A percentile compares a stretch with the other conserved stretches of the same genome.
Conservation (phyloP, 2,888 invertebrate species). For the Caenorhabditis panamensis region DNA sequence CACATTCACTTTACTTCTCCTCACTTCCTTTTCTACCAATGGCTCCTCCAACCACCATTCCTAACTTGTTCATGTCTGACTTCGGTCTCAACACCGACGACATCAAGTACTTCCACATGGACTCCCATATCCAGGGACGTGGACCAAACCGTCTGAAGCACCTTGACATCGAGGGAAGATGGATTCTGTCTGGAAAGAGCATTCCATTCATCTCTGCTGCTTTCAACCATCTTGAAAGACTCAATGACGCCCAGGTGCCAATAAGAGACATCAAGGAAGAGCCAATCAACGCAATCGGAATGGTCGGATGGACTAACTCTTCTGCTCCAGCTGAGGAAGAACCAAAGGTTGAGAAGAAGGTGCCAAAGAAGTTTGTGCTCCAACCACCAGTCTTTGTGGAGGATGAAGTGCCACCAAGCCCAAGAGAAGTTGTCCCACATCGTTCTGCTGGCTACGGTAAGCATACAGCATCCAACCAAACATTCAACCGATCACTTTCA, state of each 20-base stretch:
- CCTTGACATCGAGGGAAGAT: slow-evolving; percentile 76
- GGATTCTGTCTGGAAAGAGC: slow-evolving; percentile 72
- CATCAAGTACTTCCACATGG: slow-evolving; percentile 74
- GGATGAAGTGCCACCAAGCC: slow-evolving; percentile 74
- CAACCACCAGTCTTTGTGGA: slow-evolving; percentile 67
- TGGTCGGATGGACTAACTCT: slow-evolving; percentile 74
- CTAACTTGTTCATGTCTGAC: slow-evolving; percentile 69
- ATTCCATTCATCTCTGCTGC: slow-evolving; percentile 76
- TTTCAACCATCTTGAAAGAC: slow-evolving; percentile 74
- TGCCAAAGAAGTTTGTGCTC: slow-evolving; percentile 63
- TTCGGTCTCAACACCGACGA: slow-evolving; percentile 74
- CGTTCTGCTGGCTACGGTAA: slow-evolving; percentile 77
- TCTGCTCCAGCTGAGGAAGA: slow-evolving; percentile 61
- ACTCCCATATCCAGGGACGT: slow-evolving; percentile 73
- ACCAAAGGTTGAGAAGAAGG: slow-evolving; percentile 47
- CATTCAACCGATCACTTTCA: slow-evolving; percentile 35
- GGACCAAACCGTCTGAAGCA: slow-evolving; percentile 76
- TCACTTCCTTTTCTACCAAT: slow-evolving; percentile 27
- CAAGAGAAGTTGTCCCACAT: slow-evolving; percentile 77
- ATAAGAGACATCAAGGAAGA: slow-evolving; percentile 72
- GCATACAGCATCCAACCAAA: background rate
- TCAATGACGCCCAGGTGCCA: slow-evolving; percentile 71
- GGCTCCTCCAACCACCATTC: slow-evolving; percentile 63
- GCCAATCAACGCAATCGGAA: slow-evolving; percentile 76
- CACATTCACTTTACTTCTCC: background rate